Base-by-base conservation (phyloP, 2,113 vertebrate genomes). In the Nettapus auritus region DNA sequence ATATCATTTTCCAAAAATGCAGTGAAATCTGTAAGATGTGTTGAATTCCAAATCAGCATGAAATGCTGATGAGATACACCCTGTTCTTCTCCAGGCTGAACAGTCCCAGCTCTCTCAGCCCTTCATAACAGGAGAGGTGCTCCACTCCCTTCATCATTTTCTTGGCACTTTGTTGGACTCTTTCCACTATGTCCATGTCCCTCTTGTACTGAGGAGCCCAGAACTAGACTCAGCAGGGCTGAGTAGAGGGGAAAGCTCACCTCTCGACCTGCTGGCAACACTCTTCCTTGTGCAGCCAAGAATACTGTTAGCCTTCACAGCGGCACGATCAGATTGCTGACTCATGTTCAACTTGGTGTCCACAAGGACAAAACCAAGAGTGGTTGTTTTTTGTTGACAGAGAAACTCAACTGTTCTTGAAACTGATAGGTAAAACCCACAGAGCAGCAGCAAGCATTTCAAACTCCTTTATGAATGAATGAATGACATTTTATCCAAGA, bases 1-100 rank as follows among this genome's bases (percentile, higher is more conserved):
- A 97, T 96, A 98, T 98, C 95, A 95, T 98, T 96, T 99, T 98
- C 95, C 97, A 97, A 90, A 98, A 98, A 97, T 99, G 99, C 97
- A 98, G 96, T 31, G 99, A 99, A 91, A 98, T 98, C 97, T 99
- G 99, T 89, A 99, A 98, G 96, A 16, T 99, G 99, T 93, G 98
- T 97, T 42, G 93, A 98, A 84, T 97, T 97, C 50, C 98, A 96
- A 78, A 97, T 98, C 89, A 99, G 99, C 95, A 98, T 98, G 25
- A 99, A 99, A 96, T 99, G 99, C 48, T 23, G 11, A 50, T 50
- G 22, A 50, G 48, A 50, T 50, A 22, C 22, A 23, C 48, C 48
- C 48, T 50, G 48, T 7, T 50, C 48, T 50, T 50, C 22, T 50
- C 48, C 48, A 25, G 48, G 48, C 22, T 50, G 48, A 50, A 50